phyloP scores from a whole-genome alignment of 2,888 invertebrate genomes.

The Andrena trimmerana region DNA sequence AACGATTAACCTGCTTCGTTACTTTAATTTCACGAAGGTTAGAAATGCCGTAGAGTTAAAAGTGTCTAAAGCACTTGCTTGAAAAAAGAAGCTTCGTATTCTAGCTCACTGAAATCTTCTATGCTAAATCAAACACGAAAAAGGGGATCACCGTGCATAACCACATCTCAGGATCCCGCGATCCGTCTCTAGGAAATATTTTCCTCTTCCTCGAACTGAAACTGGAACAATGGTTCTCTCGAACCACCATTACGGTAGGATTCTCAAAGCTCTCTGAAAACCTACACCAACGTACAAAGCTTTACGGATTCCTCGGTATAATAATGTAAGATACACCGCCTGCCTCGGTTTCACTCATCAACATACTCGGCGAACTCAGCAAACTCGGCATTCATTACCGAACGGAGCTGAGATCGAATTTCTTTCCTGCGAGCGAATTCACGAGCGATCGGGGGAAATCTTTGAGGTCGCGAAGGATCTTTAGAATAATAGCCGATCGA shows the following conservation, averaged over 20 bases:
- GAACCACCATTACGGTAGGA: too few relatives aligned
- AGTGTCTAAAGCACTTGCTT: too few relatives aligned
- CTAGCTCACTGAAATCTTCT: background rate
- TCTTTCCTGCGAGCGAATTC: background rate
- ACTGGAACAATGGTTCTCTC: background rate
- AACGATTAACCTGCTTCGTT: too few relatives aligned
- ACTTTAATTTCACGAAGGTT: too few relatives aligned
- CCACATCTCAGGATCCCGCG: background rate
- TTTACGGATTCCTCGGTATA: too few relatives aligned
- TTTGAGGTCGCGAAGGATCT: background rate
- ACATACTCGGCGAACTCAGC: too few relatives aligned
- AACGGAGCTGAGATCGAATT: background rate
- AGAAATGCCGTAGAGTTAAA: too few relatives aligned
- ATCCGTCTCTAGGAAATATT: background rate
- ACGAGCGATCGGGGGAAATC: background rate
- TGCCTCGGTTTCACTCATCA: background rate
- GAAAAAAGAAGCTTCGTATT: background rate
- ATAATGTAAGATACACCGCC: too few relatives aligned
- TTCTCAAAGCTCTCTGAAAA: too few relatives aligned
- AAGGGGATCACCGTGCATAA: background rate
- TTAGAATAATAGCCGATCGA: background rate
- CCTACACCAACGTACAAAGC: too few relatives aligned
- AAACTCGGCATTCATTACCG: background rate
- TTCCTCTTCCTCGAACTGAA: background rate
- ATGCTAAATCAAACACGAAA: background rate